Percentiles rank a stretch among this genome's conserved stretches.
phyloP scores from a whole-genome alignment of 1,140 invertebrate species.

The Lepeophtheirus salmonis region DNA sequence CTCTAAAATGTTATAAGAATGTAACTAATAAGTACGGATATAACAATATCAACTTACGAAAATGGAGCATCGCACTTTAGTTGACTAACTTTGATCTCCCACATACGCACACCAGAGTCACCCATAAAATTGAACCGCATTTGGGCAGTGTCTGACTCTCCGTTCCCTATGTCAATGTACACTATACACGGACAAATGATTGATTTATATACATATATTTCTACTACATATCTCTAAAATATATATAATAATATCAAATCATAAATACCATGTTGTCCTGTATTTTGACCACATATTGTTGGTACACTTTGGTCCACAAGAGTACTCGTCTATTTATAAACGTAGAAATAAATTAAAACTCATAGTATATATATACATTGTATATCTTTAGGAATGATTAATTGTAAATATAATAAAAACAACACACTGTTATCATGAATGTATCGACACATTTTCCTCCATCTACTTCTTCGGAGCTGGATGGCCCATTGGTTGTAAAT shows the following conservation, averaged over 20 bases:
- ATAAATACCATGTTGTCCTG: constrained; percentile 2
- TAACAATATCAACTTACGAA: background rate
- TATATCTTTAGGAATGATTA: too few relatives aligned
- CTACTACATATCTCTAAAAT: too few relatives aligned
- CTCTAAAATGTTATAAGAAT: constrained; percentile 15
- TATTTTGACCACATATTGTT: constrained; percentile 1
- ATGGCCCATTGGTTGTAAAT: background rate
- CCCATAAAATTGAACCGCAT: background rate
- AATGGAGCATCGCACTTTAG: background rate
- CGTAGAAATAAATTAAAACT: too few relatives aligned
- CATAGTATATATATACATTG: too few relatives aligned
- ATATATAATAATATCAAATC: too few relatives aligned
- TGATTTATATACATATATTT: too few relatives aligned
- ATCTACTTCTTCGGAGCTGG: background rate
- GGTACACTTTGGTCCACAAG: background rate
- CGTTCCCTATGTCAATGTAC: background rate
- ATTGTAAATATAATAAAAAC: too few relatives aligned
- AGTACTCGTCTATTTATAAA: too few relatives aligned
- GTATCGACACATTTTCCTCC: constrained; percentile 1
- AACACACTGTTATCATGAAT: background rate
- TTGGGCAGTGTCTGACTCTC: background rate
- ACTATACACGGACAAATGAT: too few relatives aligned
- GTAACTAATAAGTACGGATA: background rate
- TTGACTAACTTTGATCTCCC: background rate
- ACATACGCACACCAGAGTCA: background rate